Conservation (phyloP, 2,113 vertebrate species). For the Sarotherodon lohbergeri region DNA sequence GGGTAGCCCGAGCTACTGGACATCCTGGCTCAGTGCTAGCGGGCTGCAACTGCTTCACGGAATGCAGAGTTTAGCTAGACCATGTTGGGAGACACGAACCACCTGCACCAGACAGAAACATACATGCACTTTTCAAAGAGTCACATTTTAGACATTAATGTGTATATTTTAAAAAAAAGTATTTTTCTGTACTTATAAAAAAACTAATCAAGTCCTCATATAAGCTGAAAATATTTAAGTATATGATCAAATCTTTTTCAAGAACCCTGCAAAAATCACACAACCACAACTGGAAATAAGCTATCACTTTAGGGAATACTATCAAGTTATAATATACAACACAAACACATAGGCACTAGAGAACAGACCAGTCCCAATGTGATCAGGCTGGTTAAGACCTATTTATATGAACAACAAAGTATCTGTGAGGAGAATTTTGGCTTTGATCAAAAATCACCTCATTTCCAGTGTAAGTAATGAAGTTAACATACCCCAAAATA, state of each 20-base stretch:
- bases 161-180: neutral
- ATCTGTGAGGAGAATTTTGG: neutral
- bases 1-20: conserved; percentile 95
- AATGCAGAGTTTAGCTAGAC: conserved; percentile 75
- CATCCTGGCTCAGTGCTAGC: conserved; percentile 76
- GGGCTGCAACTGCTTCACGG: conserved; percentile 73
- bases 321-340: neutral
- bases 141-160: neutral
- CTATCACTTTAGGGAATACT: neutral
- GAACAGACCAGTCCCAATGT: neutral
- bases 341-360: neutral
- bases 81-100: conserved; percentile 78
- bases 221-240: neutral
- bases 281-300: neutral
- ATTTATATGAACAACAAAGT: neutral
- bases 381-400: neutral
- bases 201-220: neutral
- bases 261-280: neutral
- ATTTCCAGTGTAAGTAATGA: neutral
- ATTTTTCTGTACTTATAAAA: neutral
- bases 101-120: conserved; percentile 71
- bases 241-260: neutral
- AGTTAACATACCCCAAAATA: neutral
- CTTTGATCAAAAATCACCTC: neutral
- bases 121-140: neutral